A percentile compares a stretch with the other conserved stretches of the same genome.
Conservation (phyloP, 2,888 invertebrate genomes). For the Caenorhabditis afra region DNA sequence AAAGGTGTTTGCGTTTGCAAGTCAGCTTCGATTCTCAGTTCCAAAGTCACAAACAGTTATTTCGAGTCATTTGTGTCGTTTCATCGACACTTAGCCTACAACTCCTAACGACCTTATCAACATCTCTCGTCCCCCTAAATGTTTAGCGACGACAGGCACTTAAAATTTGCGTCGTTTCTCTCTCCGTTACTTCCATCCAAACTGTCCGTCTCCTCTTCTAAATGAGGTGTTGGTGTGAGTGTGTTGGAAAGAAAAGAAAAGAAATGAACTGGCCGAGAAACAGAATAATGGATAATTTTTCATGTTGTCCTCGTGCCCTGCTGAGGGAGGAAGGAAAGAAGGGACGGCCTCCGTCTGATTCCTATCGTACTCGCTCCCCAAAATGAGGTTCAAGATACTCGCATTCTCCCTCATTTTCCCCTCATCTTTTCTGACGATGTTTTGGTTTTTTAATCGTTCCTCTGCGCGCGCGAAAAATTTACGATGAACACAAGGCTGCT, state of each 20-base stretch:
- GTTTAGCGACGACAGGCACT: slow-evolving; percentile 36
- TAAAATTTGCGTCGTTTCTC: no score
- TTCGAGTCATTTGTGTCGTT: neutral
- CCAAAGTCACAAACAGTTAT: no score
- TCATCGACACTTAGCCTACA: neutral
- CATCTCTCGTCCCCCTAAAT: slow-evolving; percentile 25
- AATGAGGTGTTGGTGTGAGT: slow-evolving; percentile 24
- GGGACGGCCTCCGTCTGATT: slow-evolving; percentile 30
- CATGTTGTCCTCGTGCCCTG: slow-evolving; percentile 59
- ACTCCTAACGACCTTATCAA: slow-evolving; percentile 58
- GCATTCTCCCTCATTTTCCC: slow-evolving; percentile 1
- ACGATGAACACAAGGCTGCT: slow-evolving; percentile 1
- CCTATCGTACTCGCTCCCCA: slow-evolving; percentile 52
- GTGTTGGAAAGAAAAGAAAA: slow-evolving; percentile 16
- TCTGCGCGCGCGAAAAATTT: slow-evolving; percentile 30
- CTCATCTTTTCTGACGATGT: slow-evolving; percentile 26
- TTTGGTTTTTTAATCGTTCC: neutral
- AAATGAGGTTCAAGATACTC: slow-evolving; percentile 48
- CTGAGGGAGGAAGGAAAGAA: slow-evolving; percentile 18
- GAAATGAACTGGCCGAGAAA: slow-evolving; percentile 48
- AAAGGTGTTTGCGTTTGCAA: no score
- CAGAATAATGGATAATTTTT: slow-evolving; percentile 66
- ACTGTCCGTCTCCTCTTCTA: slow-evolving; percentile 1
- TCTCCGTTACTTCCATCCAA: no score
- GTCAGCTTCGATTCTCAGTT: no score